Evolutionary conservation across 2,113 vertebrate genomes (phyloP), one percentile per base, ranked within the genome.

Genomic region (Carlito syrichta): DNA sequence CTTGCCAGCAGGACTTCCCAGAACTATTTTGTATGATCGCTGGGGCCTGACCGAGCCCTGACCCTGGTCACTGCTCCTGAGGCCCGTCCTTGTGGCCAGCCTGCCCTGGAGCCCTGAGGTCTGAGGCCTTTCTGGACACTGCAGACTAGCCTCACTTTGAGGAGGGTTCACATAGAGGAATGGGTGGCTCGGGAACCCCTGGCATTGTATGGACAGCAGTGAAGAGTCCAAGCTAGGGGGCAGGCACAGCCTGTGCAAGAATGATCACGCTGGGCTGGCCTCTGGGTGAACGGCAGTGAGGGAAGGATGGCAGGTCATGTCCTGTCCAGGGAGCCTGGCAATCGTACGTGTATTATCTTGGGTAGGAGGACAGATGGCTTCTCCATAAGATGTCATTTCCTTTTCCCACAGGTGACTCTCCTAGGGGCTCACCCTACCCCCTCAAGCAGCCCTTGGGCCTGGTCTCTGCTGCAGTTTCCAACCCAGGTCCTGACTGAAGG

Each of bases 221-320:
- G 32, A 30, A 69, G 8, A 11, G 35, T 54, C 58, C 11, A 38
- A 60, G 78, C 79, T 71, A 20, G 5, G 5, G 22, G 23, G 2
- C 14, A 27, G 48, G n/a, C 50, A 22, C 23, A 58, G 27, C 20
- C 4, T 4, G 7, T 7, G 22, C 40, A 32, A 19, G 56, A 38
- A 10, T 3, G 0, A 6, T 25, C 10, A 0, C 1, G 16, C 40
- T 8, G 54, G 20, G 12, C 22, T 1, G 45, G 77, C 52, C 50
- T 84, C 77, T 25, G 52, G 12, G 17, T 16, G 17, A 32, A 38
- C 10, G n/a, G 38, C 32, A 17, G 0, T 3, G 19, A 63, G 23
- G 25, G n/a, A n/a, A n/a, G n/a, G n/a, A n/a, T n/a, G n/a, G n/a
- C n/a, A n/a, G n/a, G n/a, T n/a, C n/a, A n/a, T n/a, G n/a, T n/a